phyloP scores from a whole-genome alignment of 2,797 vertebrate species.

The Tapirus indicus region DNA sequence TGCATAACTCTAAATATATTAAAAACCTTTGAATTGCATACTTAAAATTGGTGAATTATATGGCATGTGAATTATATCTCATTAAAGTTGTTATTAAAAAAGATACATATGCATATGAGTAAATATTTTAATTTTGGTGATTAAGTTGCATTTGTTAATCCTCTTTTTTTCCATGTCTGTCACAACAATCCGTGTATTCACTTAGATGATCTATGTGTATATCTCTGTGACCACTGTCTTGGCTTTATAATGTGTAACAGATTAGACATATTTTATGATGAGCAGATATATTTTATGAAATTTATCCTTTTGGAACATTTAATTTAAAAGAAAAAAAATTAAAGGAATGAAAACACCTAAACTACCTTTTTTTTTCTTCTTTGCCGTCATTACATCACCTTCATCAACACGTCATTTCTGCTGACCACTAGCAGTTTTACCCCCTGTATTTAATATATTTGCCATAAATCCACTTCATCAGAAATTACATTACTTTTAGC shows the following conservation, averaged over 20 bases:
- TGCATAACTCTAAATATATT: neutral
- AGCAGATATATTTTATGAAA: slow-evolving; percentile 26
- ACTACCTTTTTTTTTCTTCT: neutral
- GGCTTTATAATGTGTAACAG: neutral
- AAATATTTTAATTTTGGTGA: slow-evolving; percentile 15
- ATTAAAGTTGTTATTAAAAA: neutral
- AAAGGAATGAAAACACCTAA: slow-evolving; percentile 58
- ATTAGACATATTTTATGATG: slow-evolving; percentile 13
- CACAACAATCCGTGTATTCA: slow-evolving; percentile 85
- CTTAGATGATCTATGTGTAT: neutral
- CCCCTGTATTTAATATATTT: slow-evolving; percentile 48
- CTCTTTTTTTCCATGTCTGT: slow-evolving; percentile 84
- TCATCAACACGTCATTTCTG: neutral
- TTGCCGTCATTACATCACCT: neutral
- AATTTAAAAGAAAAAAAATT: slow-evolving; percentile 44
- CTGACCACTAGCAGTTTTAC: neutral
- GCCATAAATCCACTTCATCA: neutral
- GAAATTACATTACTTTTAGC: slow-evolving; percentile 40
- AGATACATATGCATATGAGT: neutral
- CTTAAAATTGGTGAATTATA: neutral
- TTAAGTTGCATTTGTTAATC: slow-evolving; percentile 54
- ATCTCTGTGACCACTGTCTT: neutral
- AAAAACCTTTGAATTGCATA: neutral
- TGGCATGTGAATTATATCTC: neutral
- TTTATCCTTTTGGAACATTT: slow-evolving; percentile 10